phyloP scores from a whole-genome alignment of 2,113 vertebrate species.

The Microcebus griseorufus region DNA sequence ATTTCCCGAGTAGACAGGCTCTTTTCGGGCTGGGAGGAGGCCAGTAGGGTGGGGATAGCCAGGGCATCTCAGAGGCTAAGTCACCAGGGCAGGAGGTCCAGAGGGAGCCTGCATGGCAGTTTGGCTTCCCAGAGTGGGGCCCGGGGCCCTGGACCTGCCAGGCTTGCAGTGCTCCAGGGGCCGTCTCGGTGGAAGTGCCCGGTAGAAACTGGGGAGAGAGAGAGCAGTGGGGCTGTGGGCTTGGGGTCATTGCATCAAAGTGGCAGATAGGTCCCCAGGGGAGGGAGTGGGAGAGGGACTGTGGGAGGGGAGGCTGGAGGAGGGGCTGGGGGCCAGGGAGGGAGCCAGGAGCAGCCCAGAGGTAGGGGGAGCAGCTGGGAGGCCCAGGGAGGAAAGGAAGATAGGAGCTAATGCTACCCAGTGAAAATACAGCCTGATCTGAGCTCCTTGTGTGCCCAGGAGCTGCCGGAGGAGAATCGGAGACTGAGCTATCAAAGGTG shows the following conservation, averaged over 20 bases:
- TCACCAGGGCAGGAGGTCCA: background rate
- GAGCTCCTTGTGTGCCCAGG: accelerated
- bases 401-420: background rate
- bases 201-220: background rate
- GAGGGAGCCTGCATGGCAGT: background rate
- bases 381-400: background rate
- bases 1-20: background rate
- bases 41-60: background rate
- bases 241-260: background rate
- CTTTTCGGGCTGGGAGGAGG: background rate
- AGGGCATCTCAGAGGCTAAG: background rate
- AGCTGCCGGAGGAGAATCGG: background rate
- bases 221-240: background rate
- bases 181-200: background rate
- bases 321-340: background rate
- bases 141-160: background rate
- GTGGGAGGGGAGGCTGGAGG: background rate
- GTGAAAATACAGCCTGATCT: background rate
- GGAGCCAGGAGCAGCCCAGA: background rate
- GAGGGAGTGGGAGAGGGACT: background rate
- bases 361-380: no score
- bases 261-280: background rate
- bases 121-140: no score
- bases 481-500: background rate
- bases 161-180: background rate